Evolutionary conservation across 2,888 invertebrate genomes (phyloP).

Genomic region (Galerucella nymphaeae): DNA sequence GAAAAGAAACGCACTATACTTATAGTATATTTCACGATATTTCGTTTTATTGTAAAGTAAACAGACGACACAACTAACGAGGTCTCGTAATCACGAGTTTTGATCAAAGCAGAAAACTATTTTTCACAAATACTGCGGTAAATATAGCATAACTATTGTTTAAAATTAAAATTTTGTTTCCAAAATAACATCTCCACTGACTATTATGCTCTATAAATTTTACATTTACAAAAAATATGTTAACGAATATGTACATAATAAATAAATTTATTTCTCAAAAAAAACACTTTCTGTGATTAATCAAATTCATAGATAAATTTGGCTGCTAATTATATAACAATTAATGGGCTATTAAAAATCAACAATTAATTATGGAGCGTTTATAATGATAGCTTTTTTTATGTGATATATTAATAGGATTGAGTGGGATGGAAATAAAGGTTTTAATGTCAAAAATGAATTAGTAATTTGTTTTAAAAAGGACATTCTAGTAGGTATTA

Average conservation of each 20-base stretch:
- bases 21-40: too few species aligned
- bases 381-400: not conserved
- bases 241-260: not conserved
- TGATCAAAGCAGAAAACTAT: too few species aligned
- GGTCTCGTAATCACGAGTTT: too few species aligned
- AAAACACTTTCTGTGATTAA: not conserved
- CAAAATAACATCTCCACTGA: not conserved
- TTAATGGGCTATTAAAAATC: not conserved
- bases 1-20: too few species aligned
- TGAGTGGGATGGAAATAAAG: not conserved
- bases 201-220: constrained; percentile 1
- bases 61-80: too few species aligned
- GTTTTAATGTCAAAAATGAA: not conserved
- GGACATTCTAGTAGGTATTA: not conserved
- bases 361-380: not conserved
- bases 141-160: not conserved
- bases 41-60: too few species aligned
- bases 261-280: not conserved
- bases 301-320: not conserved
- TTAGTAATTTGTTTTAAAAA: too few species aligned
- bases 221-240: not conserved
- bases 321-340: not conserved
- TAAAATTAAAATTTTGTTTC: not conserved
- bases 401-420: not conserved
- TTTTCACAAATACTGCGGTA: not conserved